Evolutionary conservation across 2,888 invertebrate species (phyloP).

Genomic region (Caprella mutica): DNA sequence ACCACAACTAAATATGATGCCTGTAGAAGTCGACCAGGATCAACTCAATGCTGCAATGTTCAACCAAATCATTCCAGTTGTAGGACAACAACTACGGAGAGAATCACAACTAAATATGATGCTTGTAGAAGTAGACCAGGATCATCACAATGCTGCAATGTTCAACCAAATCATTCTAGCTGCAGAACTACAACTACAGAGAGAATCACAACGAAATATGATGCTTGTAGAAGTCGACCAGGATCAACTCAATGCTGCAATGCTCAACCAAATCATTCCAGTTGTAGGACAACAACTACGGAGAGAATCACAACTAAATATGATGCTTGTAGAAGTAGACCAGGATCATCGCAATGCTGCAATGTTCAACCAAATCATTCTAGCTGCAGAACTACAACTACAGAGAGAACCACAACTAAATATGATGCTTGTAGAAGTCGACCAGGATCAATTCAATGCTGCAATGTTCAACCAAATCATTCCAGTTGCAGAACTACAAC

Average conservation of each 20-base stretch:
- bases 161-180: background rate
- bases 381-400: too few species aligned
- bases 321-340: slow-evolving; percentile 10
- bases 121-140: too few species aligned
- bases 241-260: slow-evolving; percentile 13
- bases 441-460: background rate
- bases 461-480: background rate
- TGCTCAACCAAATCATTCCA: slow-evolving; percentile 2
- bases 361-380: slow-evolving; percentile 6
- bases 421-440: background rate
- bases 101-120: too few species aligned
- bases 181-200: slow-evolving; percentile 10
- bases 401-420: background rate
- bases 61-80: slow-evolving; percentile 9
- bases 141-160: slow-evolving; percentile 7
- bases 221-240: slow-evolving; percentile 6
- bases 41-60: slow-evolving; percentile 10
- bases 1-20: slow-evolving; percentile 10
- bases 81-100: slow-evolving; percentile 7
- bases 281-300: background rate
- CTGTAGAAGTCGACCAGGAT: slow-evolving; percentile 13
- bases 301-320: background rate
- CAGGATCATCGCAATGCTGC: slow-evolving; percentile 19
- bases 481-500: slow-evolving; percentile 5
- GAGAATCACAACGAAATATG: slow-evolving; percentile 9